phyloP scores from a whole-genome alignment of 2,797 vertebrate species.

The Kryptolebias ocellatus region DNA sequence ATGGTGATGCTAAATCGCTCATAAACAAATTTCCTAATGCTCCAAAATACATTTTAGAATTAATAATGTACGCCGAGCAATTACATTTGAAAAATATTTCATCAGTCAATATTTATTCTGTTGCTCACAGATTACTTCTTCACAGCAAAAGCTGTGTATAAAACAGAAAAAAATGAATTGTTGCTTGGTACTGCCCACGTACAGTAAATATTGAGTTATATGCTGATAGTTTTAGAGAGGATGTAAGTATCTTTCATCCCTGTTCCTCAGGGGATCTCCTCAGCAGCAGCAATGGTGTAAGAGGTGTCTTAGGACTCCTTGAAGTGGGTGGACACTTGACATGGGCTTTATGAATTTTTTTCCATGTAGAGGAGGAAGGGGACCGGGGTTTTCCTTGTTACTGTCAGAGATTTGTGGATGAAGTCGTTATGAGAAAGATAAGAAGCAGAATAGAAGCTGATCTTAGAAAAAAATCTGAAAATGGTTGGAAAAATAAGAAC shows the following conservation, averaged over 20 bases:
- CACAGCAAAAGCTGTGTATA: constrained; percentile 32
- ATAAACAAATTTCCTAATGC: neutral
- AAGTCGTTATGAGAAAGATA: constrained; percentile 44
- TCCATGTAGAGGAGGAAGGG: constrained; percentile 68
- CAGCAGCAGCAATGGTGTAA: constrained; percentile 60
- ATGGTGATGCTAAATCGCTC: constrained; percentile 24
- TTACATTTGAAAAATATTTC: constrained; percentile 6
- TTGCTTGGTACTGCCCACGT: constrained; percentile 59
- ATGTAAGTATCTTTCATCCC: constrained; percentile 60
- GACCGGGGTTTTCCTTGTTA: constrained; percentile 58
- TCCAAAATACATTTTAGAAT: constrained; percentile 12
- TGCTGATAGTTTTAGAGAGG: constrained; percentile 57
- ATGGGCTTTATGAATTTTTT: constrained; percentile 72
- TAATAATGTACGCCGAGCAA: neutral
- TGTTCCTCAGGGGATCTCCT: constrained; percentile 60
- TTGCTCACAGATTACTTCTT: constrained; percentile 39
- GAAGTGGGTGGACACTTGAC: constrained; percentile 75
- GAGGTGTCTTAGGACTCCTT: constrained; percentile 66
- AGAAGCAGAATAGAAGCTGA: constrained; percentile 27
- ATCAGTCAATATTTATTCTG: constrained; percentile 8
- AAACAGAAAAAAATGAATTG: constrained; percentile 47
- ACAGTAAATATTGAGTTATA: constrained; percentile 71
- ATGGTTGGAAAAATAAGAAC: constrained; percentile 5
- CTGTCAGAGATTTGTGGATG: constrained; percentile 25
- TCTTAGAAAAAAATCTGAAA: constrained; percentile 20